Evolutionary conservation across 2,113 vertebrate species (phyloP).

Genomic region (Triplophysa dalaica): DNA sequence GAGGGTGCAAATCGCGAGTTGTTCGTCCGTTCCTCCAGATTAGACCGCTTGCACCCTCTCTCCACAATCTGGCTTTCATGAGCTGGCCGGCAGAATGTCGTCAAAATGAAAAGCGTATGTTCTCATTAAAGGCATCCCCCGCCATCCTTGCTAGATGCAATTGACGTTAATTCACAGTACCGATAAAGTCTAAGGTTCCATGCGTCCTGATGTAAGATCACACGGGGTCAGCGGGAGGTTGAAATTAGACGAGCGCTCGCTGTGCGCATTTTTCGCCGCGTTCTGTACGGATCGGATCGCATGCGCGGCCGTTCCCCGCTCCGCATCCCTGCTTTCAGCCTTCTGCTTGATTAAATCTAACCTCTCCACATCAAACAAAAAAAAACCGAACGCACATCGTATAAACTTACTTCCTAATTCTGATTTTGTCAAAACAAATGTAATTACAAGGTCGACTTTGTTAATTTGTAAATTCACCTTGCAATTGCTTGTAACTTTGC

Average conservation of each 20-base stretch:
- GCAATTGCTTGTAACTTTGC: slow-evolving; percentile 50
- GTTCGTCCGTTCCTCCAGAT: slow-evolving; percentile 39
- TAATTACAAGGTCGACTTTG: slow-evolving; percentile 41
- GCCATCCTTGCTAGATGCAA: slow-evolving; percentile 61
- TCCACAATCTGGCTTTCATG: slow-evolving; percentile 43
- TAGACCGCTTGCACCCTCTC: slow-evolving; percentile 19
- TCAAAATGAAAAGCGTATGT: slow-evolving; percentile 73
- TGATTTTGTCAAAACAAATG: slow-evolving; percentile 56
- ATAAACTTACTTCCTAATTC: slow-evolving; percentile 48
- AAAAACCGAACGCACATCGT: slow-evolving; percentile 17
- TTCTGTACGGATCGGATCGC: slow-evolving; percentile 60
- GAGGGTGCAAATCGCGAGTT: slow-evolving; percentile 21
- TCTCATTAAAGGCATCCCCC: slow-evolving; percentile 58
- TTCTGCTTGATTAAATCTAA: slow-evolving; percentile 51
- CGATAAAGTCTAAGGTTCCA: slow-evolving; percentile 65
- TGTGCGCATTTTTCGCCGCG: slow-evolving; percentile 50
- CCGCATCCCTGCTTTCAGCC: slow-evolving; percentile 20
- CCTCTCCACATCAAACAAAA: slow-evolving; percentile 38
- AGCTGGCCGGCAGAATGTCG: slow-evolving; percentile 51
- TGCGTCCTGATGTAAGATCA: slow-evolving; percentile 65
- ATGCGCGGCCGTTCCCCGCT: slow-evolving; percentile 21
- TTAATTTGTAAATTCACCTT: slow-evolving; percentile 54
- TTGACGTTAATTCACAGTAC: slow-evolving; percentile 69
- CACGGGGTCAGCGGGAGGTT: slow-evolving; percentile 70
- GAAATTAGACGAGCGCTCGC: slow-evolving; percentile 59